Base-by-base conservation (phyloP, 2,888 invertebrate species). In the Rotaria macrura region DNA sequence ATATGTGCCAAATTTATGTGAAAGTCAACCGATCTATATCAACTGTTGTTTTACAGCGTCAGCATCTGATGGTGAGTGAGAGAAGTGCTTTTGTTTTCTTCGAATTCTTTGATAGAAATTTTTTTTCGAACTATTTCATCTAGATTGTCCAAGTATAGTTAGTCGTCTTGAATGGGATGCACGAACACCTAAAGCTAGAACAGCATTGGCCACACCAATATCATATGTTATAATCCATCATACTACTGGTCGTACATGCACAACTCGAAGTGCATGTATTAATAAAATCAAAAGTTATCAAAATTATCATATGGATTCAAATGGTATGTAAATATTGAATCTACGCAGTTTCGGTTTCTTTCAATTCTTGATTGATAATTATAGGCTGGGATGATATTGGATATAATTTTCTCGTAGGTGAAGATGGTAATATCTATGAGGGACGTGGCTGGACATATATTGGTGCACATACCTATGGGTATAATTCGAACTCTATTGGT, bases 231-330 rank as follows among this genome's bases (percentile, higher is more conserved):
- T 88, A 74, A 86, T 88, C 54, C 88, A 88, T 85, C 88, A 88
- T 85, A 87, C 87, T 1, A 88, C 85, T 4, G 84, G 85, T n/a
- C 52, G 85, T 3, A 52, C 86, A 43, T 88, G 88, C 84, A 85
- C 84, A 34, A 84, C 85, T n/a, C 52, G 84, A n/a, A 65, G 72
- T 20, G 83, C 85, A 20, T 88, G 88, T 86, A 86, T 83, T 9
- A 40, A 49, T 14, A 85, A 79, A 2, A 93, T 94, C 3, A 92
- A 93, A 25, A 89, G 92, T 47, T 93, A 94, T 84, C 94, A 94
- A 90, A 92, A 91, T 43, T 94, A 92, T 88, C 94, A 95, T 89
- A 93, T 95, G 55, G 94, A 94, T 88, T 92, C 93, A 38, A 91
- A 90, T 86, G 90, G 91, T 0, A 72, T 14, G 94, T 93, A 92